Conservation (phyloP, 1,140 invertebrate genomes). For the Lasioglossum albipes region DNA sequence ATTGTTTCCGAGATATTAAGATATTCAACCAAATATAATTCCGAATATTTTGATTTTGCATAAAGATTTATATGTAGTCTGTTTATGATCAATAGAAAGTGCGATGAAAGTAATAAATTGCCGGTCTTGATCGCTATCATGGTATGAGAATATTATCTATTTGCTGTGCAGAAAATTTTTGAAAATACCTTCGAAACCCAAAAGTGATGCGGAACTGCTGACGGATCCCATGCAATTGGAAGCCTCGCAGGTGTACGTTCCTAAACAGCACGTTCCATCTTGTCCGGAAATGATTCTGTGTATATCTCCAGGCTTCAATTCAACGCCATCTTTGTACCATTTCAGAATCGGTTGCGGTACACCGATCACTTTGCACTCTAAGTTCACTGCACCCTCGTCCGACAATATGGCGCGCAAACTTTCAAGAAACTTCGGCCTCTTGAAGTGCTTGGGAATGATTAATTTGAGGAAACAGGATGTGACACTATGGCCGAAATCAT, state of each 20-base stretch:
- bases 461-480: conserved; percentile 92
- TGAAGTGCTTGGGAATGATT: conserved; percentile 91
- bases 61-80: too few species aligned
- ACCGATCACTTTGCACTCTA: conserved; percentile 96
- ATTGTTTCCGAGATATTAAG: too few species aligned
- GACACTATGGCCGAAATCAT: conserved; percentile 92
- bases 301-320: conserved; percentile 94
- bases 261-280: conserved; percentile 93
- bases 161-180: background rate
- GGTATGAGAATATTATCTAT: too few species aligned
- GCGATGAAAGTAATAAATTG: too few species aligned
- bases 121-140: too few species aligned
- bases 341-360: conserved; percentile 92
- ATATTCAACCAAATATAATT: too few species aligned
- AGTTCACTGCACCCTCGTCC: conserved; percentile 92
- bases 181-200: conserved; percentile 91
- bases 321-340: conserved; percentile 95
- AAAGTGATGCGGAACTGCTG: conserved; percentile 91
- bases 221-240: conserved; percentile 95
- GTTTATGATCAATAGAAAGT: too few species aligned
- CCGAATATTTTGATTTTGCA: too few species aligned
- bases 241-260: conserved; percentile 96
- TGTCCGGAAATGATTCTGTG: conserved; percentile 93
- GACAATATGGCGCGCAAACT: conserved; percentile 90
- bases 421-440: conserved; percentile 93